Conservation (phyloP, 2,797 vertebrate species). For the Bovichtus variegatus region DNA sequence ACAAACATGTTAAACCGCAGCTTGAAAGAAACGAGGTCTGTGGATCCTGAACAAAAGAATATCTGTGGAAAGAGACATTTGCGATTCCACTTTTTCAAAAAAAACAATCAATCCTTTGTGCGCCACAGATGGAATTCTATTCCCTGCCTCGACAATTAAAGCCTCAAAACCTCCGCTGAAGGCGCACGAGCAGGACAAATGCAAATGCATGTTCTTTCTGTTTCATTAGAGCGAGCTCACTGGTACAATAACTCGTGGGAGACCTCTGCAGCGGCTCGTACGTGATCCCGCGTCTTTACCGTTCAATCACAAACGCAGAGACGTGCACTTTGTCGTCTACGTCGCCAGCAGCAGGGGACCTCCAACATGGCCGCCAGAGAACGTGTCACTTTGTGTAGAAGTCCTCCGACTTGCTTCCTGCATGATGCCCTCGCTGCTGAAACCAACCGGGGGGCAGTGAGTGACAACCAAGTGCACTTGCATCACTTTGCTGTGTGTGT, state of each 20-base stretch:
- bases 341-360: background rate
- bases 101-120: background rate
- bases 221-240: background rate
- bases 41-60: background rate
- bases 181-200: no score
- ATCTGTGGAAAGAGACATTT: background rate
- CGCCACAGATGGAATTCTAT: background rate
- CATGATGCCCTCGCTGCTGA: slow-evolving; percentile 78
- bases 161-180: background rate
- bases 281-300: no score
- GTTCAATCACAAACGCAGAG: no score
- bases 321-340: no score
- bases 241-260: background rate
- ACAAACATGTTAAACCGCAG: background rate
- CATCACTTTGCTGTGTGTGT: slow-evolving; percentile 24
- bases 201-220: background rate
- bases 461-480: slow-evolving; percentile 31
- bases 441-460: slow-evolving; percentile 66
- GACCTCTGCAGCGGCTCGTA: no score
- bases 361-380: slow-evolving; percentile 50
- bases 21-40: background rate
- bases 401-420: slow-evolving; percentile 57
- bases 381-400: slow-evolving; percentile 40
- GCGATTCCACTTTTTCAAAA: background rate
- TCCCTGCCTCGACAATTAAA: background rate